phyloP scores from a whole-genome alignment of 2,113 vertebrate genomes.

The Nymphicus hollandicus region DNA sequence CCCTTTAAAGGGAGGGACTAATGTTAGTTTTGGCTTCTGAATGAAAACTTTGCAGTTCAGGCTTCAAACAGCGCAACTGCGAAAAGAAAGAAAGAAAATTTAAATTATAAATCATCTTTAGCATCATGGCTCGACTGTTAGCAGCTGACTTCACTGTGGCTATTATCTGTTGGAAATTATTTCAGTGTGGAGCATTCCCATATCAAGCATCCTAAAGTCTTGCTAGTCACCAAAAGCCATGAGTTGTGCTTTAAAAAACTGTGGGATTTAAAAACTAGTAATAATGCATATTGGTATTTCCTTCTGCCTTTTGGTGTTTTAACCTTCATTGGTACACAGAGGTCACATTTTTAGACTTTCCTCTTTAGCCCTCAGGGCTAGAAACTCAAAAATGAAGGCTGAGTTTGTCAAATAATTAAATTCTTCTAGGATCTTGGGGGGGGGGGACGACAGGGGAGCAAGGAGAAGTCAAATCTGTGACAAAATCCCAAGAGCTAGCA shows the following conservation, averaged over 20 bases:
- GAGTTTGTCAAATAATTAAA: conserved; percentile 23
- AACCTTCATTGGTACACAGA: neutral
- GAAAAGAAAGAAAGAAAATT: conserved; percentile 16
- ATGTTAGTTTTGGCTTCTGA: conserved; percentile 65
- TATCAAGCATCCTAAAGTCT: neutral
- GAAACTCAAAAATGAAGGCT: conserved; percentile 34
- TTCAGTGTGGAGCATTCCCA: neutral
- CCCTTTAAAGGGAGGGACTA: conserved; percentile 66
- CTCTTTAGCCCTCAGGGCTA: neutral
- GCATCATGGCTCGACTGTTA: conserved; percentile 2
- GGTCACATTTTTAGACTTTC: conserved; percentile 31
- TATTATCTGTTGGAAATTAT: conserved; percentile 16
- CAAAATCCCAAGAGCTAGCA: neutral
- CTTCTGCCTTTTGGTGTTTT: neutral
- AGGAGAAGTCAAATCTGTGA: neutral
- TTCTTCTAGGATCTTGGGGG: neutral
- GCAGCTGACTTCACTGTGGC: neutral
- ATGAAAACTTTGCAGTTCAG: conserved; percentile 47
- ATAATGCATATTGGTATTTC: conserved; percentile 2
- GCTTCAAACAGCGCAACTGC: conserved; percentile 8
- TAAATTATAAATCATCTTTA: conserved; percentile 35
- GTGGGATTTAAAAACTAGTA: neutral
- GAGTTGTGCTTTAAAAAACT: neutral
- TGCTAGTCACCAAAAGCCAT: neutral
- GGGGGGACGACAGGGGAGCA: neutral